Evolutionary conservation across 2,797 vertebrate genomes (phyloP), one percentile per base, ranked within the genome.

Genomic region (Typhlichthys eigenmanni): DNA sequence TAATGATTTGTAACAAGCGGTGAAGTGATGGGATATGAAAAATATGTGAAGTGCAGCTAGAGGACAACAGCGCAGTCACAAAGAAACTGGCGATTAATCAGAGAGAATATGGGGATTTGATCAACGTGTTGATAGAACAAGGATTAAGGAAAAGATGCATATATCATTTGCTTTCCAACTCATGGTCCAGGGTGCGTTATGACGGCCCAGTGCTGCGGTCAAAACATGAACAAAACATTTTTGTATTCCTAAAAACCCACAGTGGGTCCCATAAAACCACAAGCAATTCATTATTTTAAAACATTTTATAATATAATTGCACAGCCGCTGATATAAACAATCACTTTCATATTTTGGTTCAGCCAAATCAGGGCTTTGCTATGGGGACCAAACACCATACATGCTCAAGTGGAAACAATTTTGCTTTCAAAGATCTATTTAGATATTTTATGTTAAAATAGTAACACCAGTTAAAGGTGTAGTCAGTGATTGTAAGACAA

Each of bases 1-100:
- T 70, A 72, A 76, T 79, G 76, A 86, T 80, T 84, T 85, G 75
- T 67, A 81, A 77, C 72, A 76, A 79, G 73, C 46, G 55, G 68
- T 68, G 48, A 74, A 68, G 63, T 78, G 77, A 86, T 64, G 16
- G 64, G 59, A 85, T 75, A 56, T 52, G 73, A 71, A 78, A 80
- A 82, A 78, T 72, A 85, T 80, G 72, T 66, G 68, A 78, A 80
- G 80, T 76, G 76, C 81, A 84, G 45, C 46, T 66, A 81, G 59
- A 70, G 71, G 78, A 84, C 77, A 84, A 68, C 66, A 34, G 58
- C 60, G 62, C 62, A 74, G 74, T 74, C 73, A 78, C 66, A 76
- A 74, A 79, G 65, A 59, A 69, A 43, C 9, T 38, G 55, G 77
- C 38, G 38, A 81, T 79, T 85, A 68, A 86, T 88, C 83, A 82